A percentile compares a stretch with the other conserved stretches of the same genome.
These are phyloP conservation scores for Anthrax anthrax DNA, from an alignment of 2,888 invertebrate species.

Conservation along the genomic window DNA sequence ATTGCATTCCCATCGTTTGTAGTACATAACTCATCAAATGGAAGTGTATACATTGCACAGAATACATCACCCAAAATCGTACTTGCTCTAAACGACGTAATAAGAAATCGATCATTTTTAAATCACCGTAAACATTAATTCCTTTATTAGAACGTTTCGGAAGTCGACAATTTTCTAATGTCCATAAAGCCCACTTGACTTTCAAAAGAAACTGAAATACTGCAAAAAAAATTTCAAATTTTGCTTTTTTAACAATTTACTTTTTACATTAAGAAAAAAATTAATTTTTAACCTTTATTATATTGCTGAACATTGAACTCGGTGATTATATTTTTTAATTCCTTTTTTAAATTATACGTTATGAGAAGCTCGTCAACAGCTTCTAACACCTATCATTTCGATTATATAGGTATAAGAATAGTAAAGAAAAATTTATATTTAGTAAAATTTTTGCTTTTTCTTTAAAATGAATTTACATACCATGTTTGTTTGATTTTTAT, in stretches of 20 bases:
- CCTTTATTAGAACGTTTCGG: slow-evolving; percentile 18
- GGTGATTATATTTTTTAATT: slow-evolving; percentile 23
- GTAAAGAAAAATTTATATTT: no score
- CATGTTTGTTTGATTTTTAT: slow-evolving; percentile 19
- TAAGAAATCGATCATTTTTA: slow-evolving; percentile 25
- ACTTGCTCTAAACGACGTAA: slow-evolving; percentile 37
- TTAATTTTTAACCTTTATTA: slow-evolving; percentile 23
- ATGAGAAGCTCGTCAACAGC: slow-evolving; percentile 25
- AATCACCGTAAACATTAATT: slow-evolving; percentile 18
- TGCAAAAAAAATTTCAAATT: neutral
- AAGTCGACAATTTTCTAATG: slow-evolving; percentile 37
- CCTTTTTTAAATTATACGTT: slow-evolving; percentile 21
- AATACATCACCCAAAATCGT: slow-evolving; percentile 40
- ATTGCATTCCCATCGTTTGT: slow-evolving; percentile 26
- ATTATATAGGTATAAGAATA: no score
- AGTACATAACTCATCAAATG: slow-evolving; percentile 39
- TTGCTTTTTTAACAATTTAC: no score
- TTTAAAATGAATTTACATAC: slow-evolving; percentile 7
- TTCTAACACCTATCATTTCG: slow-evolving; percentile 20
- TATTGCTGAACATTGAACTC: slow-evolving; percentile 21
- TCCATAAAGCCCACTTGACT: slow-evolving; percentile 41
- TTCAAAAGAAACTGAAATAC: slow-evolving; percentile 40
- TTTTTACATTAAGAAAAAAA: no score
- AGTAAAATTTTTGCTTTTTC: neutral
- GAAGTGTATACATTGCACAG: slow-evolving; percentile 38